Evolutionary conservation across 2,888 invertebrate species (phyloP).

Genomic region (Pemphredon lugubris): DNA sequence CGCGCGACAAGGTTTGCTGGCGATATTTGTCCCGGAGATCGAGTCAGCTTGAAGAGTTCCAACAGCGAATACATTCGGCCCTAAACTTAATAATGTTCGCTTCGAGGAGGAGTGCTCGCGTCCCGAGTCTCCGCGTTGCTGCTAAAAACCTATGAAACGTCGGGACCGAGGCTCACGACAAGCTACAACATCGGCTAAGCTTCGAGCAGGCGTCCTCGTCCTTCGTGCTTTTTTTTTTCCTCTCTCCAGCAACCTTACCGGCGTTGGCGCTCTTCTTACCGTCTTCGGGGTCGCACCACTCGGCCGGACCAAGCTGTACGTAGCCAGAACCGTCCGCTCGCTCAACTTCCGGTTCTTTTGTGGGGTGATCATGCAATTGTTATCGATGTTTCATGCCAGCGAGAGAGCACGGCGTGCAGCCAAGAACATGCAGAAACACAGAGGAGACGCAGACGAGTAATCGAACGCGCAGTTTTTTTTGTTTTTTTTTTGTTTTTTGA

Average conservation of each 20-base stretch:
- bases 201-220: constrained; percentile 69
- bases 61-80: too few relatives aligned
- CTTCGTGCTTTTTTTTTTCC: constrained; percentile 54
- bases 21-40: too few relatives aligned
- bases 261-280: constrained; percentile 73
- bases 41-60: too few relatives aligned
- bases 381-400: constrained; percentile 44
- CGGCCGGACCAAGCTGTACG: constrained; percentile 63
- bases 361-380: constrained; percentile 65
- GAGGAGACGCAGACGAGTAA: constrained; percentile 23
- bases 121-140: too few relatives aligned
- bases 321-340: constrained; percentile 60
- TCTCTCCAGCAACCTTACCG: constrained; percentile 57
- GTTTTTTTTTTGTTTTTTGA: too few relatives aligned
- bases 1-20: too few relatives aligned
- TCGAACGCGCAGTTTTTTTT: constrained; percentile 26
- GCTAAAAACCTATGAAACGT: background rate
- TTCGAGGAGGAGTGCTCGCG: too few relatives aligned
- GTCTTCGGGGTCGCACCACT: constrained; percentile 67
- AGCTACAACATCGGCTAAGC: constrained; percentile 70
- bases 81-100: too few relatives aligned
- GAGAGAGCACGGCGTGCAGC: constrained; percentile 38
- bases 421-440: constrained; percentile 55
- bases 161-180: constrained; percentile 61
- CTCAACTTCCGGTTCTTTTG: constrained; percentile 65